Base-by-base conservation (phyloP, 1,140 invertebrate genomes). In the Tetraneura akinire region DNA sequence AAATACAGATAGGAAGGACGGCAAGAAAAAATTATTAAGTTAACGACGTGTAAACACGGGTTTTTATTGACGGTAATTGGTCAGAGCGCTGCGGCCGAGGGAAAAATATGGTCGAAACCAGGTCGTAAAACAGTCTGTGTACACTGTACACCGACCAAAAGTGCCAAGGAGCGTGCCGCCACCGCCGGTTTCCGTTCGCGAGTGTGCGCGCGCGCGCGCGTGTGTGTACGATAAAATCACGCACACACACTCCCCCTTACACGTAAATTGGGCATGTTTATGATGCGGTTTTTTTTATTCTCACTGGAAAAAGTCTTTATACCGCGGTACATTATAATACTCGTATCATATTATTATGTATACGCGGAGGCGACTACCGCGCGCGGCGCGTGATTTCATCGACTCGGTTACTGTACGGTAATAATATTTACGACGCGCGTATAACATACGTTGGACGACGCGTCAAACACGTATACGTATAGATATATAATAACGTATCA, bases 11-110 rank as follows among this genome's bases (percentile, higher is more conserved):
- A 29, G 21, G 26, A 18, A 32, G 29, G 16, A 14, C 23, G 45
- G n/a, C n/a, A n/a, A 26, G 21, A 49, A 76, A 62, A 78, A 62
- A 78, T 78, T 78, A 60, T 78, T 62, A 62, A 78, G 74, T 78
- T 45, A 78, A 78, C 74, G 74, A 78, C 74, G 74, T 78, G 74
- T 78, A 78, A 78, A 78, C 74, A 62, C 37, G 74, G 53, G 74
- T 78, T 78, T 76, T 78, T 78, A 78, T 78, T 78, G 74, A 60
- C 74, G 74, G 74, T 78, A 78, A 78, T 78, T 78, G 74, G 74
- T 78, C 55, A 55, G 55, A 45, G 71, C 71, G 71, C 71, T 49
- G 42, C 23, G 42, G 70, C 47, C 51, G 71, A 76, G 71, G 74
- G 55, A 62, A 78, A 78, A 78, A 78, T 78, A 78, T 62, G 74